Evolutionary conservation across 2,113 vertebrate genomes (phyloP).

Genomic region (Rhinogobius similis): DNA sequence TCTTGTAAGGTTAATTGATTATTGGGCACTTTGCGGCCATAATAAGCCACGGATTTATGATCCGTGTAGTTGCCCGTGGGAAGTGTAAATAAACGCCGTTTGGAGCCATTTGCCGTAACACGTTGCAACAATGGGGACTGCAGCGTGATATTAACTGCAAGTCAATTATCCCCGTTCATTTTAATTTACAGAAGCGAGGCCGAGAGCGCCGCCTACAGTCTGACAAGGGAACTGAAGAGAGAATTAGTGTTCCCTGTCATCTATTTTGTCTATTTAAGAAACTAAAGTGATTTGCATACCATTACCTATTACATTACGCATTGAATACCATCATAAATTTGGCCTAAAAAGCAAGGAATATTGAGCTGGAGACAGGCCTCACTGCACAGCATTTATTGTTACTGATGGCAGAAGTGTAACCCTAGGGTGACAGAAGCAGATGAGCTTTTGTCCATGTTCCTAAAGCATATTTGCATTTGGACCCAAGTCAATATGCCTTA

Average conservation of each 20-base stretch:
- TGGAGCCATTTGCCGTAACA: not conserved
- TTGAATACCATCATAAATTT: not conserved
- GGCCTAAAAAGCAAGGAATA: not conserved
- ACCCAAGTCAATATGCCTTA: slow-evolving; percentile 26
- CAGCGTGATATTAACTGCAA: slow-evolving; percentile 29
- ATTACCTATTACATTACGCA: not conserved
- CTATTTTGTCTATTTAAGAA: not conserved
- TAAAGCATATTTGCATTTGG: slow-evolving; percentile 20
- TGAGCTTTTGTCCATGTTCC: slow-evolving; percentile 13
- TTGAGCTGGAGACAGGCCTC: not conserved
- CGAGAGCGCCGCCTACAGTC: slow-evolving; percentile 54
- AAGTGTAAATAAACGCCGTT: not conserved
- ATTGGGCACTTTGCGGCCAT: not conserved
- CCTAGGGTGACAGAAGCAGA: slow-evolving; percentile 7
- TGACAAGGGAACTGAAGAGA: slow-evolving; percentile 17
- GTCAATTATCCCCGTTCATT: slow-evolving; percentile 51
- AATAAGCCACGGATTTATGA: not conserved
- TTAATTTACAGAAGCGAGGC: slow-evolving; percentile 15
- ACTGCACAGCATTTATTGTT: not conserved
- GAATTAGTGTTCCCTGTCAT: not conserved
- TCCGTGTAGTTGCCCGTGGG: too few species aligned
- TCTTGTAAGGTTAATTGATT: slow-evolving; percentile 14
- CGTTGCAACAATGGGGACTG: slow-evolving; percentile 33
- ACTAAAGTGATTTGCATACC: not conserved
- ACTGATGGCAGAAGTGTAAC: slow-evolving; percentile 4